Conservation (phyloP, 2,797 vertebrate genomes). For the Coreius guichenoti region DNA sequence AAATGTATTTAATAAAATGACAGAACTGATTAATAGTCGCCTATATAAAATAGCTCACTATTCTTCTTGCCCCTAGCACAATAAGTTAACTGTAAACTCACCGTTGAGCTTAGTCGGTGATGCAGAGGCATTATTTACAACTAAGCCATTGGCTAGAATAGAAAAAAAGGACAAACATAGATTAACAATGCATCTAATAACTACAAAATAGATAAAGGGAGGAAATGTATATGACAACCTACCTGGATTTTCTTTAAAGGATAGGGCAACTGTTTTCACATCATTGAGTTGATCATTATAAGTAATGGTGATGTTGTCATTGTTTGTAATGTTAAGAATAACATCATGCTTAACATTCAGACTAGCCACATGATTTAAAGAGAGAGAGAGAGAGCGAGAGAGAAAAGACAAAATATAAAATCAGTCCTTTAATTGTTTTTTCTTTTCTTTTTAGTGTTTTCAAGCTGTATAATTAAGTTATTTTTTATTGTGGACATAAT, state of each 20-base stretch:
- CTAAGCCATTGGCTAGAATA: rapidly evolving
- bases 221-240: slow-evolving; percentile 1
- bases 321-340: slow-evolving; percentile 40
- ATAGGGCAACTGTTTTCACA: rapidly evolving
- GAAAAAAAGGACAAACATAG: background rate
- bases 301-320: background rate
- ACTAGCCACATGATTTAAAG: background rate
- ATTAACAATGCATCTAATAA: background rate
- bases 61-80: background rate
- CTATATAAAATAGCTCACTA: background rate
- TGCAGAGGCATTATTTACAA: rapidly evolving
- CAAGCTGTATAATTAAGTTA: background rate
- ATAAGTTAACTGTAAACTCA: slow-evolving; percentile 16
- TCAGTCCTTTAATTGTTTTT: background rate
- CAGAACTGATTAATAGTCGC: background rate
- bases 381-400: background rate
- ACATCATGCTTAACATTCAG: slow-evolving; percentile 49
- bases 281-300: rapidly evolving
- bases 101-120: background rate
- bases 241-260: background rate
- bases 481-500: background rate
- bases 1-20: background rate
- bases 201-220: background rate
- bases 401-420: background rate
- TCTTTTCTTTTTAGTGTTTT: background rate